Conservation (phyloP, 2,888 invertebrate species). For the Lapara coniferarum region DNA sequence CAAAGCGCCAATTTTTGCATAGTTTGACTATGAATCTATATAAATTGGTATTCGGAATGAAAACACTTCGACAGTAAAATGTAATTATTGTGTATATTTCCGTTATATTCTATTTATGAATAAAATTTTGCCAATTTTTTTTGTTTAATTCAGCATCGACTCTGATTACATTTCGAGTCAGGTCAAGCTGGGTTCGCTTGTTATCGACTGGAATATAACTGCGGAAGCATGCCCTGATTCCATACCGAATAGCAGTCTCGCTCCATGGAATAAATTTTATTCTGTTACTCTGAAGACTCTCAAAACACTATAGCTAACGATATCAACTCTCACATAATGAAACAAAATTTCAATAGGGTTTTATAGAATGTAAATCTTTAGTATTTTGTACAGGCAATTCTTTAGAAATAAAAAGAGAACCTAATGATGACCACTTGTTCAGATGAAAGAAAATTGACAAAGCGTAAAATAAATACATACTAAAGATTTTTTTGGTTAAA, state of each 20-base stretch:
- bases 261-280: constrained; percentile 37
- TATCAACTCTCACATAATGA: neutral
- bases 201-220: constrained; percentile 63
- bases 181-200: constrained; percentile 53
- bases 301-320: constrained; percentile 13
- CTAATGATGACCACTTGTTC: no score
- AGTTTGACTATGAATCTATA: no score
- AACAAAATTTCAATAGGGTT: no score
- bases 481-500: no score
- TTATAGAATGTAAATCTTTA: no score
- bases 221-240: constrained; percentile 48
- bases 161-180: constrained; percentile 52
- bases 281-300: constrained; percentile 17
- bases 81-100: neutral
- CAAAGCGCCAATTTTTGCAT: no score
- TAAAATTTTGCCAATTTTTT: no score
- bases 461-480: no score
- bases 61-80: neutral
- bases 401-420: no score
- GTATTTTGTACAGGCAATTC: neutral
- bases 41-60: constrained; percentile 9
- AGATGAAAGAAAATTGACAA: no score
- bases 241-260: constrained; percentile 47
- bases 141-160: constrained; percentile 52
- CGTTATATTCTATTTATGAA: no score